Conservation (phyloP, 2,888 invertebrate genomes). For the Rhagonycha fulva region DNA sequence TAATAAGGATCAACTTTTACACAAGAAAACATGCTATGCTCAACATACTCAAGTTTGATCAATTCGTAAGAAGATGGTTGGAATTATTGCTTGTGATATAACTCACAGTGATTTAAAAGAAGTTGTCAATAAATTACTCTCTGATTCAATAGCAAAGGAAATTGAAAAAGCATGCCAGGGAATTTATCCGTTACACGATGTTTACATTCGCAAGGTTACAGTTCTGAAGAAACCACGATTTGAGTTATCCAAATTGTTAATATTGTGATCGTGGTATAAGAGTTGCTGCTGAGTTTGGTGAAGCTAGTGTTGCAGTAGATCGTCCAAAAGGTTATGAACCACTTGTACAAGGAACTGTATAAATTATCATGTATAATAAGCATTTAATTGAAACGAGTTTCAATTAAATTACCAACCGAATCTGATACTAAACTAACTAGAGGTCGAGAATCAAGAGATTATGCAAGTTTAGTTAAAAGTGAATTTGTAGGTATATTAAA, state of each 20-base stretch:
- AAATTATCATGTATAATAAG: conserved; percentile 52
- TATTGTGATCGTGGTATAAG: conserved; percentile 87
- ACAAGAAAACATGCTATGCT: conserved; percentile 97
- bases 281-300: conserved; percentile 69
- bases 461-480: too few relatives aligned
- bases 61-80: conserved; percentile 97
- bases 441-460: too few relatives aligned
- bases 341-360: conserved; percentile 95
- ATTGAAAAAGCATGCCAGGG: conserved; percentile 97
- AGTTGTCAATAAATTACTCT: conserved; percentile 94
- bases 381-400: too few relatives aligned
- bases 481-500: too few relatives aligned
- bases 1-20: conserved; percentile 90
- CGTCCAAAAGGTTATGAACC: conserved; percentile 97
- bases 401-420: too few relatives aligned
- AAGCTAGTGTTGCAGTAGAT: conserved; percentile 79
- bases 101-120: conserved; percentile 89
- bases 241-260: conserved; percentile 90
- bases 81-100: conserved; percentile 92
- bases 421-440: too few relatives aligned
- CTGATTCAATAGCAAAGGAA: conserved; percentile 98
- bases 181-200: conserved; percentile 97
- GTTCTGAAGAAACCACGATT: conserved; percentile 98
- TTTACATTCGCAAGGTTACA: conserved; percentile 97
- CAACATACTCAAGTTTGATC: conserved; percentile 95